Evolutionary conservation across 2,797 vertebrate species (phyloP).

Genomic region (Steatocranus sp.): DNA sequence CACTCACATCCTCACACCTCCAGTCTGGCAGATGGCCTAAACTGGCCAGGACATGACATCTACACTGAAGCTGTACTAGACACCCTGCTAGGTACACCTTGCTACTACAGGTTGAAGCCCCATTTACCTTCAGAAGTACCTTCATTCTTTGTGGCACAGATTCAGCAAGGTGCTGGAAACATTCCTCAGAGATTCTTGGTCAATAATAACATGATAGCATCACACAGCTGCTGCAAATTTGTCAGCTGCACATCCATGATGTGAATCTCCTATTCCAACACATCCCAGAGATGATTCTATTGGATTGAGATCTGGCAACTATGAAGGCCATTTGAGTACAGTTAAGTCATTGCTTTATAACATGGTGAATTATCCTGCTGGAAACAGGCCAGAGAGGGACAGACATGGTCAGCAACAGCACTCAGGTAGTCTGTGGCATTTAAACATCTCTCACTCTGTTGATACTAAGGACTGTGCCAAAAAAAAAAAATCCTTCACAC

Average conservation of each 20-base stretch:
- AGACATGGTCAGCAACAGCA: no score
- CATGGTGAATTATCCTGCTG: no score
- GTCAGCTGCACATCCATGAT: background rate
- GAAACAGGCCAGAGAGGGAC: no score
- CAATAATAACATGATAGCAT: background rate
- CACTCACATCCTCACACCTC: constrained; percentile 31
- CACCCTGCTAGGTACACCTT: background rate
- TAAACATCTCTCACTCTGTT: no score
- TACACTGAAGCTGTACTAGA: background rate
- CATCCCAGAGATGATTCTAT: no score
- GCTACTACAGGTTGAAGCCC: background rate
- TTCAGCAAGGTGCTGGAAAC: background rate
- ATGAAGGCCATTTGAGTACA: no score
- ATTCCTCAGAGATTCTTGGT: background rate
- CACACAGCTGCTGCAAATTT: background rate
- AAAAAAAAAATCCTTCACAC: background rate
- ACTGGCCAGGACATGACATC: background rate
- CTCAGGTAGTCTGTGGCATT: no score
- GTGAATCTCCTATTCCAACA: background rate
- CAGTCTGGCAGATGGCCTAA: background rate
- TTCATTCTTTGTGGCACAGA: background rate
- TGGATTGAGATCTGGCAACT: no score
- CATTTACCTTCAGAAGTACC: background rate
- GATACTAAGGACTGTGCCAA: background rate
- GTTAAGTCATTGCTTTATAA: no score